These are phyloP conservation scores for Hetaerina titia DNA, from an alignment of 2,888 invertebrate genomes.

Conservation along the genomic window DNA sequence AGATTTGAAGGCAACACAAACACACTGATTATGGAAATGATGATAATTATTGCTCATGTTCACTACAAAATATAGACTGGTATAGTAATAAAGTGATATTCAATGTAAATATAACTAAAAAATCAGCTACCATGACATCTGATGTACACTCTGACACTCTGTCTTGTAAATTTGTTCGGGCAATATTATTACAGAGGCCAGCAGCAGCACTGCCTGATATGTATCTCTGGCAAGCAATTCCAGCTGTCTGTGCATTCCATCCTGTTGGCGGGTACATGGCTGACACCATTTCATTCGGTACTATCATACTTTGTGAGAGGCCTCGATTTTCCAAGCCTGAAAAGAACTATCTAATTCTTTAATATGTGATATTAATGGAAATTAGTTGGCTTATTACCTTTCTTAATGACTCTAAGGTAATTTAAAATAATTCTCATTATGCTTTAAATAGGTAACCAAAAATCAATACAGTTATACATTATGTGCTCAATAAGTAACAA, in stretches of 20 bases:
- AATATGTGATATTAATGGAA: slow-evolving; percentile 12
- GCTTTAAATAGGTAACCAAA: too few relatives aligned
- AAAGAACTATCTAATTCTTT: slow-evolving; percentile 68
- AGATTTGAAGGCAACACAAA: too few relatives aligned
- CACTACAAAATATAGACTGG: too few relatives aligned
- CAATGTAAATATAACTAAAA: not conserved
- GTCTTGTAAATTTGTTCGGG: slow-evolving; percentile 60
- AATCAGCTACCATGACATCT: slow-evolving; percentile 65
- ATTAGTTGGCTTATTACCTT: not conserved
- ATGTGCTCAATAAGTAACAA: too few relatives aligned
- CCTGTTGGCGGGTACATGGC: slow-evolving; percentile 68
- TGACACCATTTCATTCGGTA: slow-evolving; percentile 62
- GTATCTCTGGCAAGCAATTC: slow-evolving; percentile 71
- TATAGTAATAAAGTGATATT: too few relatives aligned
- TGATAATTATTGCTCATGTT: too few relatives aligned
- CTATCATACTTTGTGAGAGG: not conserved
- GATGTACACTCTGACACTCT: slow-evolving; percentile 68
- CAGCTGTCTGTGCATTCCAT: slow-evolving; percentile 72
- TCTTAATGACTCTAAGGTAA: too few relatives aligned
- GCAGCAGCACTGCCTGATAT: slow-evolving; percentile 62
- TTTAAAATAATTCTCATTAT: too few relatives aligned
- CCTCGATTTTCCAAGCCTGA: slow-evolving; percentile 17
- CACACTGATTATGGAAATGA: too few relatives aligned
- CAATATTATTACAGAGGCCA: slow-evolving; percentile 36
- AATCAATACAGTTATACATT: too few relatives aligned